Percentiles rank a stretch among this genome's conserved stretches.
phyloP scores from a whole-genome alignment of 2,888 invertebrate genomes.

The Tenthredo mesomela region DNA sequence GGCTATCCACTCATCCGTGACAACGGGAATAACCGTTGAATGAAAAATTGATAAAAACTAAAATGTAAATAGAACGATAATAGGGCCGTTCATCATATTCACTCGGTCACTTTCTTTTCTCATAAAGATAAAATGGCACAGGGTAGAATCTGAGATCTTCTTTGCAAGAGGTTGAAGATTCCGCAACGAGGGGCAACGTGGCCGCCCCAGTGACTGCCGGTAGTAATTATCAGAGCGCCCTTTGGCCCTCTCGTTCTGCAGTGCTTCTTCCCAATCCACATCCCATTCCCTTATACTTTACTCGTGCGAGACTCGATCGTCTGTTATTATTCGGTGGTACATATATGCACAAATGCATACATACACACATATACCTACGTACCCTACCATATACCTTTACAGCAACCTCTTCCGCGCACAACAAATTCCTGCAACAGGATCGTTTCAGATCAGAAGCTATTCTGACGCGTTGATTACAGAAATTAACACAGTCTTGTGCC shows the following conservation, averaged over 20 bases:
- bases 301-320: slow-evolving; percentile 57
- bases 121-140: not conserved
- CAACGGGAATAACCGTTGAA: slow-evolving; percentile 62
- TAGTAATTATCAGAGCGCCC: slow-evolving; percentile 76
- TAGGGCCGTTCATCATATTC: not conserved
- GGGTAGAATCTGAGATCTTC: slow-evolving; percentile 51
- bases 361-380: slow-evolving; percentile 6
- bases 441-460: slow-evolving; percentile 68
- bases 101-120: not conserved
- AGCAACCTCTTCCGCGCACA: slow-evolving; percentile 46
- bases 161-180: slow-evolving; percentile 72
- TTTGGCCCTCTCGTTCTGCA: slow-evolving; percentile 53
- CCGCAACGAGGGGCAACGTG: slow-evolving; percentile 68
- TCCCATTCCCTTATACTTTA: slow-evolving; percentile 52
- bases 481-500: slow-evolving; percentile 68
- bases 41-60: slow-evolving; percentile 19
- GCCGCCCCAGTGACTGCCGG: slow-evolving; percentile 77
- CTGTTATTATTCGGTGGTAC: slow-evolving; percentile 74
- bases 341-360: not conserved
- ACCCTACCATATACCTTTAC: not conserved
- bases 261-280: slow-evolving; percentile 51
- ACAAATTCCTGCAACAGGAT: slow-evolving; percentile 64
- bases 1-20: slow-evolving; percentile 72
- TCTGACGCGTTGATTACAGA: slow-evolving; percentile 76
- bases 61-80: not conserved